A percentile compares a stretch with the other conserved stretches of the same genome.
These are phyloP conservation scores for Acronicta leporina DNA, from an alignment of 2,888 invertebrate species.

Conservation along the genomic window DNA sequence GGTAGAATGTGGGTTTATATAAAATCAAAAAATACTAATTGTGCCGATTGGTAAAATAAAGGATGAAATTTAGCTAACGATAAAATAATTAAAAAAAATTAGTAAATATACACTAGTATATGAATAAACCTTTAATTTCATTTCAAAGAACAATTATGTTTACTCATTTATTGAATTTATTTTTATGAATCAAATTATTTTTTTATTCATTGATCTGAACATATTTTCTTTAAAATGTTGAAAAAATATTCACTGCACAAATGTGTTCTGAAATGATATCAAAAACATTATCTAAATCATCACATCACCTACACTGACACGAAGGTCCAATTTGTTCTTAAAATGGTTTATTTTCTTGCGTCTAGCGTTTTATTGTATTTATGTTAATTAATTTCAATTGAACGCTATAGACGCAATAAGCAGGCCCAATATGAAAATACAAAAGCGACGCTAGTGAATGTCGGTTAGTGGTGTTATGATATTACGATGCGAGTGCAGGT, in stretches of 20 bases:
- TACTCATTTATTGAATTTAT: constrained; percentile 1
- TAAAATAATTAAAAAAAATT: constrained; percentile 18
- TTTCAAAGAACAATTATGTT: constrained; percentile 11
- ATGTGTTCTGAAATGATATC: constrained; percentile 10
- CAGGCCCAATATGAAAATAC: constrained; percentile 14
- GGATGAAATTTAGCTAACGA: constrained; percentile 13
- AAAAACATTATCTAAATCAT: constrained; percentile 13
- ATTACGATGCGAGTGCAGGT: constrained; percentile 51
- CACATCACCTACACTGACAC: constrained; percentile 19
- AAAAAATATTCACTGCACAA: constrained; percentile 11
- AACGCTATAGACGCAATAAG: constrained; percentile 29
- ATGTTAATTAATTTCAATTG: constrained; percentile 11
- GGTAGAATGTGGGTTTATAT: constrained; percentile 20
- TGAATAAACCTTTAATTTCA: constrained; percentile 20
- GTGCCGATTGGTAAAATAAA: constrained; percentile 33
- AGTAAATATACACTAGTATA: constrained; percentile 36
- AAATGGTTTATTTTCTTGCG: constrained; percentile 9
- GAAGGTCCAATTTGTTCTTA: constrained; percentile 4
- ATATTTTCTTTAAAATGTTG: constrained; percentile 19
- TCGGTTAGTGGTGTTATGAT: constrained; percentile 34
- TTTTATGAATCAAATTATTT: constrained; percentile 3
- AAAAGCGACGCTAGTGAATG: constrained; percentile 27
- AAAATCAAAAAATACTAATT: constrained; percentile 27
- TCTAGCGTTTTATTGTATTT: constrained; percentile 8
- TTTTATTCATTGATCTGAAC: constrained; percentile 12